Evolutionary conservation across 2,888 invertebrate genomes (phyloP).

Genomic region (Protophormia terraenovae): DNA sequence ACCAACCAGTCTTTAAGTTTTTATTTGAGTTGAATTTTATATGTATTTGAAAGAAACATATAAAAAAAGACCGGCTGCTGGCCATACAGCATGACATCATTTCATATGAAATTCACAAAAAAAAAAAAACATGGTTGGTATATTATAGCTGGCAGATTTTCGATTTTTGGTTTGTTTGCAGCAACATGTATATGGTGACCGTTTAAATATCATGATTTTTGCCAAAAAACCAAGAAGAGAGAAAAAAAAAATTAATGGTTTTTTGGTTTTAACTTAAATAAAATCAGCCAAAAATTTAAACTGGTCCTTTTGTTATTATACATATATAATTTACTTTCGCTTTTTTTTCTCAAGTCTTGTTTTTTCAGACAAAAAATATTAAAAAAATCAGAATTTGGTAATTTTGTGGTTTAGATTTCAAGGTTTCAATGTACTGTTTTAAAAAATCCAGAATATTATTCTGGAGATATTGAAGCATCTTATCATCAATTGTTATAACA

Average conservation of each 20-base stretch:
- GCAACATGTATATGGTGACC: conserved; percentile 41
- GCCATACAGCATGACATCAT: conserved; percentile 66
- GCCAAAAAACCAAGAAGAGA: not conserved
- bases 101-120: conserved; percentile 65
- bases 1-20: conserved; percentile 55
- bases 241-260: conserved; percentile 21
- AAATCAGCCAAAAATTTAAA: conserved; percentile 43
- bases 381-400: conserved; percentile 22
- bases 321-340: conserved; percentile 58
- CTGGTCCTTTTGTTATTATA: conserved; percentile 56
- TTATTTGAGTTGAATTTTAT: conserved; percentile 20
- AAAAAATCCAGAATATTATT: conserved; percentile 1
- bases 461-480: not conserved
- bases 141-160: conserved; percentile 1
- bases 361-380: conserved; percentile 10
- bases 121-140: conserved; percentile 5
- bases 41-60: conserved; percentile 25
- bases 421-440: conserved; percentile 5
- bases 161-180: not conserved
- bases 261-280: conserved; percentile 24
- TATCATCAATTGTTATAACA: not conserved
- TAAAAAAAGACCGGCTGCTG: conserved; percentile 59
- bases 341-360: conserved; percentile 38
- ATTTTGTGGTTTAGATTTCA: conserved; percentile 47
- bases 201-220: conserved; percentile 59